Conservation (phyloP, 2,888 invertebrate genomes). For the Xanthia icteritia region DNA sequence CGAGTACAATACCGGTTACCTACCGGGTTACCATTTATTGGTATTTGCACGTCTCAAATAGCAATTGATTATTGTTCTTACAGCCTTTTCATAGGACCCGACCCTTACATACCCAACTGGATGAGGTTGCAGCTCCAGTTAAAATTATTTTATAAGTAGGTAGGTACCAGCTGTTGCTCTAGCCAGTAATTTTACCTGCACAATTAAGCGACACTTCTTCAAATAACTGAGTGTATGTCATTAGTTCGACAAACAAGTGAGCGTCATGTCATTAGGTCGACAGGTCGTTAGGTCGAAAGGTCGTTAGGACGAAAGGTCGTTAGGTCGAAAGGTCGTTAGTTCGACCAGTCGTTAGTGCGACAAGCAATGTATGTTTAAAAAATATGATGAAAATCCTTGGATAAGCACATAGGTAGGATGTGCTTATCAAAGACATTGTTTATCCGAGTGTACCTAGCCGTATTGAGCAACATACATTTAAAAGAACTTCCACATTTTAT, state of each 20-base stretch:
- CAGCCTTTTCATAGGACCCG: background rate
- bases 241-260: no score
- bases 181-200: background rate
- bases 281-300: no score
- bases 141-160: background rate
- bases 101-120: background rate
- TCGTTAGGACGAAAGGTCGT: no score
- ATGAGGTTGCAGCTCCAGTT: background rate
- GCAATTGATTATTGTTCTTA: background rate
- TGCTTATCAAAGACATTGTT: background rate
- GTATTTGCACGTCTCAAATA: slow-evolving; percentile 14
- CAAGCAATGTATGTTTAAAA: no score
- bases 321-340: no score
- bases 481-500: background rate
- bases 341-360: no score
- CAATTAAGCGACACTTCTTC: background rate
- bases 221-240: background rate
- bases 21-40: background rate
- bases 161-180: background rate
- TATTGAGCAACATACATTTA: background rate
- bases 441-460: background rate
- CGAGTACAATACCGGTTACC: background rate
- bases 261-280: no score
- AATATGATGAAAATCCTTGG: background rate
- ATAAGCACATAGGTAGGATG: background rate